A percentile compares a stretch with the other conserved stretches of the same genome.
Conservation (phyloP, 2,113 vertebrate species). For the Zapornia atra region DNA sequence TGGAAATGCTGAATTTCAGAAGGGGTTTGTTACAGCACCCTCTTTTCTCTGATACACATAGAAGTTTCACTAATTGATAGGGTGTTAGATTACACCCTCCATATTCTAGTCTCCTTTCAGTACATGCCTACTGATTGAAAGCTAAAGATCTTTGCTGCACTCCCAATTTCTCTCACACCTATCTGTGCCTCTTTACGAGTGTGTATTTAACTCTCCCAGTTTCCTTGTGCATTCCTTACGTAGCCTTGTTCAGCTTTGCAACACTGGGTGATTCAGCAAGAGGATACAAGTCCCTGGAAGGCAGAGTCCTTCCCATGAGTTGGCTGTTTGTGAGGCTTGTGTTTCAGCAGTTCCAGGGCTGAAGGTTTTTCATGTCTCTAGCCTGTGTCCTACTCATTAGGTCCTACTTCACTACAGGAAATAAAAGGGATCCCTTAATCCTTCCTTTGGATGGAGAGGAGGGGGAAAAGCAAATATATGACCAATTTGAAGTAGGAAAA, state of each 20-base stretch:
- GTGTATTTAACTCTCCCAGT: neutral
- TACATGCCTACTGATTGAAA: neutral
- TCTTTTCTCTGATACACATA: neutral
- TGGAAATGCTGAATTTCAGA: neutral
- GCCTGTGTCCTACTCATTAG: neutral
- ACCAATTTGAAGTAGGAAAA: too few species aligned
- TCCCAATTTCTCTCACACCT: neutral
- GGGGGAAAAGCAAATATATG: too few species aligned
- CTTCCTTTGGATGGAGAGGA: too few species aligned
- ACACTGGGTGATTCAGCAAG: neutral
- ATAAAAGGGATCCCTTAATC: too few species aligned
- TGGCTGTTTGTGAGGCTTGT: neutral
- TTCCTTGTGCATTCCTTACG: accelerated
- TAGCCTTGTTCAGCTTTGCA: neutral
- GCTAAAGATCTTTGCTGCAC: neutral
- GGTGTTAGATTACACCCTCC: neutral
- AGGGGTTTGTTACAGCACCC: neutral
- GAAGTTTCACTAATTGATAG: neutral
- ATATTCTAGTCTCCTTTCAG: too few species aligned
- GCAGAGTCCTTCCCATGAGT: accelerated
- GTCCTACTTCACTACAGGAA: too few species aligned
- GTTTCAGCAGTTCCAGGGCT: neutral
- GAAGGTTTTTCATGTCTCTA: neutral
- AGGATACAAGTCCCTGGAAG: neutral
- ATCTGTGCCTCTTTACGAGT: neutral